Evolutionary conservation across 2,888 invertebrate genomes (phyloP).

Genomic region (Lydus trimaculatus): DNA sequence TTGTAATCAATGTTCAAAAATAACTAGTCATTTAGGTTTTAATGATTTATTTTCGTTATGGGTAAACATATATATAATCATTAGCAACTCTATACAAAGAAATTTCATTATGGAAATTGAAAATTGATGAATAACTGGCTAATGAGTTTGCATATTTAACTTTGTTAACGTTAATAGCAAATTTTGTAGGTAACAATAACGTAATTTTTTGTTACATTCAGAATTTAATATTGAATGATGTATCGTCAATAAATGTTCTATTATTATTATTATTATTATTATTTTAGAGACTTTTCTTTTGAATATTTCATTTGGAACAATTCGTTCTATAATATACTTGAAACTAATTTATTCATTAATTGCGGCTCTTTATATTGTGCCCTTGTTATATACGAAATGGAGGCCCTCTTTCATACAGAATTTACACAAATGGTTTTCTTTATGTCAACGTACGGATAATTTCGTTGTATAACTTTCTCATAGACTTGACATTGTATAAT

Average conservation of each 20-base stretch:
- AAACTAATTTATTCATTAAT: neutral
- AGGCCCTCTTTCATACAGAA: constrained; percentile 1
- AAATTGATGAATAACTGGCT: neutral
- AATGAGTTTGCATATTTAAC: constrained; percentile 1
- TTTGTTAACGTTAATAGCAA: neutral
- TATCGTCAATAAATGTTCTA: no score
- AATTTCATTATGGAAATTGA: neutral
- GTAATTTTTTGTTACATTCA: neutral
- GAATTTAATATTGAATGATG: neutral
- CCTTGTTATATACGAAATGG: neutral
- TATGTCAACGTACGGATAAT: neutral
- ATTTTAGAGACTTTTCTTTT: neutral
- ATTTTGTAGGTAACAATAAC: neutral
- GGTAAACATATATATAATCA: constrained; percentile 4
- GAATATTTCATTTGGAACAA: neutral
- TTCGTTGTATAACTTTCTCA: no score
- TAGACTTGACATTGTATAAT: no score
- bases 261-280: no score
- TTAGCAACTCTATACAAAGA: neutral
- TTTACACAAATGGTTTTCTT: neutral
- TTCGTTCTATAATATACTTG: neutral
- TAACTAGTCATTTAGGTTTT: neutral
- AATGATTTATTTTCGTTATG: constrained; percentile 3
- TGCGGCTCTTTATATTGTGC: neutral
- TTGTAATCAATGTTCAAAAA: neutral